Percentiles rank a stretch among this genome's conserved stretches.
phyloP scores from a whole-genome alignment of 2,797 vertebrate genomes.

The Cyprinella venusta region DNA sequence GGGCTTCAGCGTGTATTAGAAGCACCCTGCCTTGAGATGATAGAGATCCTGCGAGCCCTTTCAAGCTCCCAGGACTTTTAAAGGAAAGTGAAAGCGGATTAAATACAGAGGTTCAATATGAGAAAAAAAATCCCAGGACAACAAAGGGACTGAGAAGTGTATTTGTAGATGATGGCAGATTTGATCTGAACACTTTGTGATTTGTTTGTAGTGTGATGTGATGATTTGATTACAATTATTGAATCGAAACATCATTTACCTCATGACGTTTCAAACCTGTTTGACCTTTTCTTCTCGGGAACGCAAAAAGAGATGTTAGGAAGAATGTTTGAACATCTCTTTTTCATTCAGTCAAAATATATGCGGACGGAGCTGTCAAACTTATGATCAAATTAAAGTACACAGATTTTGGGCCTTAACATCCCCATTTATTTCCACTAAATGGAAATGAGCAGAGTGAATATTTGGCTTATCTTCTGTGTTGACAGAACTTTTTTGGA shows the following conservation, averaged over 20 bases:
- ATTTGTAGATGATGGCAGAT: slow-evolving; percentile 12
- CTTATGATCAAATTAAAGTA: not conserved
- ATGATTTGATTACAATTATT: not conserved
- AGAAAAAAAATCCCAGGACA: slow-evolving; percentile 29
- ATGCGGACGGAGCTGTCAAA: not conserved
- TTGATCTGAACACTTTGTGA: not conserved
- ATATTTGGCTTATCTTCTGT: not conserved
- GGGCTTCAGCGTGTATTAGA: slow-evolving; percentile 56
- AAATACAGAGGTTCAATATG: slow-evolving; percentile 42
- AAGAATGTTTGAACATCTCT: not conserved
- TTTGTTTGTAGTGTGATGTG: not conserved
- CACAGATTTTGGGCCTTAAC: not conserved
- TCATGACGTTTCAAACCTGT: not conserved
- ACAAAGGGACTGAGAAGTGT: slow-evolving; percentile 26
- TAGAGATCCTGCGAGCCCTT: slow-evolving; percentile 47
- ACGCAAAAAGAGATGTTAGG: not conserved
- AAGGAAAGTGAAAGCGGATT: slow-evolving; percentile 44
- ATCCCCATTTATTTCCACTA: not conserved
- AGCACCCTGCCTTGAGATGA: slow-evolving; percentile 34
- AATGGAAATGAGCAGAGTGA: not conserved
- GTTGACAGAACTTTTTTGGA: not conserved
- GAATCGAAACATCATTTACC: not conserved
- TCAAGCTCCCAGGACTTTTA: slow-evolving; percentile 44
- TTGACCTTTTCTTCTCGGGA: not conserved
- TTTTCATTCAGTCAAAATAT: not conserved